These are phyloP conservation scores for Fragum sueziense DNA, from an alignment of 2,888 invertebrate genomes.

Conservation along the genomic window DNA sequence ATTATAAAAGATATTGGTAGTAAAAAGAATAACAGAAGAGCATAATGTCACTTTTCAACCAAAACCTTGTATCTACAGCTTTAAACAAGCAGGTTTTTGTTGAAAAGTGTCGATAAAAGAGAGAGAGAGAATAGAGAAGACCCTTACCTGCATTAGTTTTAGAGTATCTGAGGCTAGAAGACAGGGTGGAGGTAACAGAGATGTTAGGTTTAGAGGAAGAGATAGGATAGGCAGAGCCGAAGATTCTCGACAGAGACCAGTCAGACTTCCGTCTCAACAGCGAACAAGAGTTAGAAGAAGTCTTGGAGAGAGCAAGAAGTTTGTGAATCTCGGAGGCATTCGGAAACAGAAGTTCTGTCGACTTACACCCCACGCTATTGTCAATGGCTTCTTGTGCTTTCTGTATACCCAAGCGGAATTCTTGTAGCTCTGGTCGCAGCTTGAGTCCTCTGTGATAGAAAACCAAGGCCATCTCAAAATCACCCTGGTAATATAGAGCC, in stretches of 20 bases:
- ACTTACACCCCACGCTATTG: conserved; percentile 89
- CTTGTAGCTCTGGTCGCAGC: conserved; percentile 91
- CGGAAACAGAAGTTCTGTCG: conserved; percentile 31
- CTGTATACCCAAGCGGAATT: conserved; percentile 90
- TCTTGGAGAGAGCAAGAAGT: not conserved
- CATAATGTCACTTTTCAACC: no score
- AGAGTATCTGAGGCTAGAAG: not conserved
- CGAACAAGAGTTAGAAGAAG: not conserved
- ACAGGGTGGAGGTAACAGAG: not conserved
- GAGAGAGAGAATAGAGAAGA: not conserved
- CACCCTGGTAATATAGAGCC: conserved; percentile 94
- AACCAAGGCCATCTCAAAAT: conserved; percentile 96
- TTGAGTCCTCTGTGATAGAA: conserved; percentile 94
- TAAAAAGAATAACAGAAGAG: no score
- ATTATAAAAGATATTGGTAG: no score
- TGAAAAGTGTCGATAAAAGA: no score
- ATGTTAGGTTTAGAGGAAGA: conserved; percentile 25
- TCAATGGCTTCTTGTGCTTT: conserved; percentile 97
- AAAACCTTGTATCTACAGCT: no score
- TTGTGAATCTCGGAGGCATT: conserved; percentile 11
- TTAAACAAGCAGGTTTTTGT: no score
- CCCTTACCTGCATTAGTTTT: not conserved
- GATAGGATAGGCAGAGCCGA: conserved; percentile 30
- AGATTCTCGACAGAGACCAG: conserved; percentile 50
- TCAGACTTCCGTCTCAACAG: conserved; percentile 40